Evolutionary conservation across 2,113 vertebrate species (phyloP).

Genomic region (Brachionichthys hirsutus): DNA sequence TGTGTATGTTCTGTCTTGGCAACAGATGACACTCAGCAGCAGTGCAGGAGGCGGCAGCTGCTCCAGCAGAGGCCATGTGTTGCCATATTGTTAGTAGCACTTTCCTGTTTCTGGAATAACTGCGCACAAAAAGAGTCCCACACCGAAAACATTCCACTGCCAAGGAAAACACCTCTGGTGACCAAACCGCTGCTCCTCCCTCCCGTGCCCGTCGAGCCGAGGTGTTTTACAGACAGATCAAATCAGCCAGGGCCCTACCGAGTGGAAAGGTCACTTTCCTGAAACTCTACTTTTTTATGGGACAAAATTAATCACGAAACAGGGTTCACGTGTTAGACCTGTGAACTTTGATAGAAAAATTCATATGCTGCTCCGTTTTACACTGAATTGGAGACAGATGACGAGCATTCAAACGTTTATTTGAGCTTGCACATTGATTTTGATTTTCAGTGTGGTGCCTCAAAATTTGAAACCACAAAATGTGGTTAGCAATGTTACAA

Average conservation of each 20-base stretch:
- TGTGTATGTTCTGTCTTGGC: constrained; percentile 49
- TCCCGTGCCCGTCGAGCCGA: constrained; percentile 47
- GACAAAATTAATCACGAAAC: constrained; percentile 23
- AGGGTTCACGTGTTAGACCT: constrained; percentile 28
- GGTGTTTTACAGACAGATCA: constrained; percentile 61
- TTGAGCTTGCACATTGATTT: constrained; percentile 9
- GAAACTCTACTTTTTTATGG: constrained; percentile 29
- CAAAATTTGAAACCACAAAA: constrained; percentile 16
- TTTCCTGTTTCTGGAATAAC: constrained; percentile 81
- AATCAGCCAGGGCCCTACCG: constrained; percentile 44
- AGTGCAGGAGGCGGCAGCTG: constrained; percentile 32
- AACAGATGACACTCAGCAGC: constrained; percentile 40
- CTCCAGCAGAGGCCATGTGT: constrained; percentile 59
- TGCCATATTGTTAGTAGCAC: constrained; percentile 73
- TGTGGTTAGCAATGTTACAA: no score
- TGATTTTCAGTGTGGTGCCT: constrained; percentile 15
- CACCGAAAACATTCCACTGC: constrained; percentile 70
- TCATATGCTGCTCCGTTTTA: neutral
- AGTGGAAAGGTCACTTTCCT: constrained; percentile 50
- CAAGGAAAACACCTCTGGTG: constrained; percentile 82
- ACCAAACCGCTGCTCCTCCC: constrained; percentile 64
- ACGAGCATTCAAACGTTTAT: neutral
- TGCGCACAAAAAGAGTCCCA: constrained; percentile 57
- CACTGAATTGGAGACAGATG: constrained; percentile 38
- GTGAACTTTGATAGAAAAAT: constrained; percentile 31